Evolutionary conservation across 2,797 vertebrate species (phyloP).

Genomic region (Megalops cyprinoides): DNA sequence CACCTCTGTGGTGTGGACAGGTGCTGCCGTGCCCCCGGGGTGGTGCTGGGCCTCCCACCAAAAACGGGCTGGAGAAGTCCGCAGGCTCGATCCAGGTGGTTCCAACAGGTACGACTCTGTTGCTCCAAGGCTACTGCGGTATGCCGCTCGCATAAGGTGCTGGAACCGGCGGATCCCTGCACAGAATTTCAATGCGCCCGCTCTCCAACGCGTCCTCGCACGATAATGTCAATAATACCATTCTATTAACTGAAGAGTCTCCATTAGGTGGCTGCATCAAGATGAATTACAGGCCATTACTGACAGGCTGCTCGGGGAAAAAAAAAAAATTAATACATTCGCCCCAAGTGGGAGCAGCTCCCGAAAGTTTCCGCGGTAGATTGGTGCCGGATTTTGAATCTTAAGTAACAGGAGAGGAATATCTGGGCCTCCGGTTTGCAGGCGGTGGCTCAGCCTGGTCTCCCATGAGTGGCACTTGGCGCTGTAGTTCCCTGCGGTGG

Average conservation of each 20-base stretch:
- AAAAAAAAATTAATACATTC: background rate
- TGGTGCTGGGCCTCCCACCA: background rate
- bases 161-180: constrained; percentile 54
- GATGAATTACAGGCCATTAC: constrained; percentile 56
- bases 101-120: constrained; percentile 41
- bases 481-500: constrained; percentile 4
- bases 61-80: constrained; percentile 8
- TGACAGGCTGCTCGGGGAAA: constrained; percentile 38
- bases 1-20: constrained; percentile 31
- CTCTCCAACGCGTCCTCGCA: constrained; percentile 47
- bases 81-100: constrained; percentile 3
- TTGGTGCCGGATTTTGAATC: background rate
- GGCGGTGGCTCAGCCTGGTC: background rate
- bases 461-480: background rate
- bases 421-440: background rate
- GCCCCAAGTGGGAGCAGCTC: constrained; percentile 44
- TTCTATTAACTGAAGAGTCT: constrained; percentile 58
- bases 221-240: constrained; percentile 63
- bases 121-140: constrained; percentile 44
- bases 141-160: constrained; percentile 47
- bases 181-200: constrained; percentile 55
- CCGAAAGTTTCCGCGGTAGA: constrained; percentile 40
- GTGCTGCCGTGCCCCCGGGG: constrained; percentile 21
- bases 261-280: constrained; percentile 55
- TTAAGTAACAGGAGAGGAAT: constrained; percentile 12